These are phyloP conservation scores for Brachyrhaphis roseni DNA, from an alignment of 2,797 vertebrate species.

Conservation along the genomic window DNA sequence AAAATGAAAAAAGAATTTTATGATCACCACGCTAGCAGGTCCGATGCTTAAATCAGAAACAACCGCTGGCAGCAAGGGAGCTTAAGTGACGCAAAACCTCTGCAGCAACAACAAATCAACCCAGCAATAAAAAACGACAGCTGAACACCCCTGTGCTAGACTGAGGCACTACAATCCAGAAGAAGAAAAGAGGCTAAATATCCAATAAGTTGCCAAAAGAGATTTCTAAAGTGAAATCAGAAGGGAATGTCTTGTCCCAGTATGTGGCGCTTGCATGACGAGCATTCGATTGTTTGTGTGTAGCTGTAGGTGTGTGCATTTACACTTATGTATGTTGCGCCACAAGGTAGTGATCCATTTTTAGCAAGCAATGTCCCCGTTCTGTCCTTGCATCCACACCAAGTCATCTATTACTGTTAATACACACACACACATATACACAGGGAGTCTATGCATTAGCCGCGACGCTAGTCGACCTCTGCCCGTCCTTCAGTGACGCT, in stretches of 20 bases:
- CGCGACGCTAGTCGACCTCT: conserved; percentile 68
- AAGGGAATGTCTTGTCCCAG: background rate
- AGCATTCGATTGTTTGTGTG: background rate
- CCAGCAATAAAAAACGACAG: conserved; percentile 21
- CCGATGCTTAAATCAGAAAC: conserved; percentile 28
- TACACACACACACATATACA: conserved; percentile 32
- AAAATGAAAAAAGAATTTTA: conserved; percentile 14
- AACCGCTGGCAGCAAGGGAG: conserved; percentile 42
- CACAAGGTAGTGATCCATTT: conserved; percentile 75
- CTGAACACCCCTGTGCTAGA: conserved; percentile 6
- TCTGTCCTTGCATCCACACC: conserved; percentile 79
- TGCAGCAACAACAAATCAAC: conserved; percentile 68
- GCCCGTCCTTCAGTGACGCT: conserved; percentile 75
- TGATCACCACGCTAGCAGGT: conserved; percentile 24
- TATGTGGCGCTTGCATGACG: conserved; percentile 5
- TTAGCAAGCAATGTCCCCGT: conserved; percentile 75
- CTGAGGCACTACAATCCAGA: background rate
- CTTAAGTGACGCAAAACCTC: conserved; percentile 61
- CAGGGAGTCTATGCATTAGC: conserved; percentile 43
- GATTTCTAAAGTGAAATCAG: background rate
- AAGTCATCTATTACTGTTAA: conserved; percentile 79
- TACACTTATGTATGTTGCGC: conserved; percentile 34
- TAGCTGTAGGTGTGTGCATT: background rate
- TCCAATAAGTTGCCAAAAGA: background rate
- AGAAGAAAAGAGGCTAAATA: background rate